Base-by-base conservation (phyloP, 2,113 vertebrate species). In the Oceanodroma tethys region DNA sequence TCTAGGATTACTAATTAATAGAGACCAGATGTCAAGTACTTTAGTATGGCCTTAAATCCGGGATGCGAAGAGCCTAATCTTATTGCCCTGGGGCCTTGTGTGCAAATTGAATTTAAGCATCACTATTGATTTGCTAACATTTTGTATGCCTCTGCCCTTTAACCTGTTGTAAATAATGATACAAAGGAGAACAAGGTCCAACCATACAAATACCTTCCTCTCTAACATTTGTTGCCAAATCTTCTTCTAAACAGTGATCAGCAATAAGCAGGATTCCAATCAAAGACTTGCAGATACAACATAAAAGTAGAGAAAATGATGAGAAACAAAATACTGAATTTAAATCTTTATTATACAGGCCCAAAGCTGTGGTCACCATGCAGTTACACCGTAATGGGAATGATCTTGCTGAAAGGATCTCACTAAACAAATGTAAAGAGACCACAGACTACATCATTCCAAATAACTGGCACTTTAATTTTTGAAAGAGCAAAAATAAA, bases 301-400 rank as follows among this genome's bases (percentile, higher is more conserved):
- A 91, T 62, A 87, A 79, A 94, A 60, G 50, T 47, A 87, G 92
- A 98, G 86, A 70, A 96, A 98, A 97, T 7, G 11, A 97, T 91
- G 76, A 93, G 88, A 96, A 79, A 92, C 88, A 93, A 89, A 84
- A 56, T 23, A 85, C 48, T 88, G 52, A 67, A 84, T 97, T 97
- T 94, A 91, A 40, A 47, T 90, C 97, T 98, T 98, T 98, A 98
- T 98, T 98, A 97, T 80, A 97, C 97, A 98, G 79, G 96, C 97
- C 96, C 96, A 97, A 96, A 98, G 94, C 96, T 96, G 94, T 93
- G 94, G 94, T 96, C 96, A 96, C 63, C 97, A 98, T 97, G 97
- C 97, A 97, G 91, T 95, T 98, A 98, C 97, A 98, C 96, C 23
- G 47, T 92, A 91, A 97, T 91, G 97, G 87, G 95, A 92, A 96